Evolutionary conservation across 2,888 invertebrate species (phyloP), one percentile per base, ranked within the genome.

Genomic region (Pyrrhia umbra): DNA sequence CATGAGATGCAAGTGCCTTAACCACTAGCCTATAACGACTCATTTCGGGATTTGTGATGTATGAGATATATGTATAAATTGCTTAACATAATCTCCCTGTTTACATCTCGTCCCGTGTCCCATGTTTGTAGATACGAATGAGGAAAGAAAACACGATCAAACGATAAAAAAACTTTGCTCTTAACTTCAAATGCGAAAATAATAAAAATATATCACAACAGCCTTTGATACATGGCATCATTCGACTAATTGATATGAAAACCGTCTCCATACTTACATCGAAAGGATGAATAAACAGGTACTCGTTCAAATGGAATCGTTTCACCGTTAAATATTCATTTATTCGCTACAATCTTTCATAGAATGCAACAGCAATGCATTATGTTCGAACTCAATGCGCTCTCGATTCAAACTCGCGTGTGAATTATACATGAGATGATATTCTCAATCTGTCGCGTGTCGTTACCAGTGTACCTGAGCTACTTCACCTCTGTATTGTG

Each of bases 391-490:
- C 80, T 78, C 83, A 39, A 25, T 85, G 78, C 85, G 85, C 83
- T 87, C 83, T 80, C 83, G 89, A 89, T 89, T 84, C 87, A 84
- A 89, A 88, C 86, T 87, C 84, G 83, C 83, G 84, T 81, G 85
- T 93, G 92, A 92, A 93, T 92, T 91, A 93, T 84, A 91, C 92
- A 93, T 93, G 91, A 92, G 92, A 84, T 82, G 89, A 91, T 91
- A 88, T 86, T 89, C 89, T 86, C 92, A 92, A 92, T 92, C 90
- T 92, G 92, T 90, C 88, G 87, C 81, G 58, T 77, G 70, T 70
- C 71, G 81, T 76, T 64, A 64, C 92, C 90, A 87, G 66, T 82
- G 85, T 68, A 55, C 34, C 23, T 75, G 90, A 84, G 8, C 88
- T 78, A n/a, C 72, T 50, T n/a, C 27, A 15, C 40, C 15, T 9